Conservation (phyloP, 2,797 vertebrate genomes). For the Galaxias olidus region DNA sequence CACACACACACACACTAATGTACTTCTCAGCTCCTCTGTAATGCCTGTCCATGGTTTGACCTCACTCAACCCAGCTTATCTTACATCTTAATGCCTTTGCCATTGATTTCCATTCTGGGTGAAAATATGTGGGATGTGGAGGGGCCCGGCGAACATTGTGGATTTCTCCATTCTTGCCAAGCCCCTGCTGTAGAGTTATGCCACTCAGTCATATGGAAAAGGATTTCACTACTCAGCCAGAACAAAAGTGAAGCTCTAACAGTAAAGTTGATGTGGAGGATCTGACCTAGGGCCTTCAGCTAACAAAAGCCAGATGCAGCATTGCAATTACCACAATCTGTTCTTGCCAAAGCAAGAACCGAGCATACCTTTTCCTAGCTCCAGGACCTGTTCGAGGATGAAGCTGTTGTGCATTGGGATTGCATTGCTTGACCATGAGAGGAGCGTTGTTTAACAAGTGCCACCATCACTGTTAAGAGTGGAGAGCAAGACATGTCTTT, state of each 20-base stretch:
- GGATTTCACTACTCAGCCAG: background rate
- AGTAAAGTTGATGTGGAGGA: background rate
- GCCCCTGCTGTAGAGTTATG: too few species aligned
- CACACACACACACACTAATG: conserved; percentile 1
- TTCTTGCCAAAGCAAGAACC: conserved; percentile 10
- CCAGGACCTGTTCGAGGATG: conserved; percentile 40
- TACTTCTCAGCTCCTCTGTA: conserved; percentile 29
- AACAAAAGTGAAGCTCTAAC: conserved; percentile 1
- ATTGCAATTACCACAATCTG: too few species aligned
- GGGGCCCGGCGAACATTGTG: conserved; percentile 31
- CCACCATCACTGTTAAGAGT: background rate
- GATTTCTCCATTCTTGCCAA: conserved; percentile 9
- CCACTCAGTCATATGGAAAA: too few species aligned
- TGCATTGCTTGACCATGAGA: conserved; percentile 45
- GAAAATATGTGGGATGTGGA: conserved; percentile 14
- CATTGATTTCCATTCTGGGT: conserved; percentile 36
- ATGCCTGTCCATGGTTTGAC: conserved; percentile 34
- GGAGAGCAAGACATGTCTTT: background rate
- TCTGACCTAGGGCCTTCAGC: background rate
- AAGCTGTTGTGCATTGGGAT: conserved; percentile 39
- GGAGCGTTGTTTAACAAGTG: conserved; percentile 27
- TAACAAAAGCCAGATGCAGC: too few species aligned
- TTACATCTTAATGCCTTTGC: conserved; percentile 52
- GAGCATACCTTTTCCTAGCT: conserved; percentile 56
- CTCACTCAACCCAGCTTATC: conserved; percentile 34